Evolutionary conservation across 2,797 vertebrate genomes (phyloP).

Genomic region (Catostomus latipinnis): DNA sequence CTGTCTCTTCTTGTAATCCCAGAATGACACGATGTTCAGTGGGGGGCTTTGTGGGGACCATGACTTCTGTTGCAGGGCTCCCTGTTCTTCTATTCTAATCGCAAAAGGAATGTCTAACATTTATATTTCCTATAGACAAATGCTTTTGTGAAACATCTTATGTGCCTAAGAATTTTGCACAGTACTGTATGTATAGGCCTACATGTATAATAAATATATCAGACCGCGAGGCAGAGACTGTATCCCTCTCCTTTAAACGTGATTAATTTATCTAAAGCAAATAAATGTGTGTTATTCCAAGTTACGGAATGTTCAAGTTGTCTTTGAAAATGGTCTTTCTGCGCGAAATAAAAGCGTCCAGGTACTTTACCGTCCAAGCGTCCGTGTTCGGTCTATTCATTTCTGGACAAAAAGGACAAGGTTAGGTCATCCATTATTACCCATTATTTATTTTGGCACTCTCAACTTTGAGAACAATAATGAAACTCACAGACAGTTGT

Average conservation of each 20-base stretch:
- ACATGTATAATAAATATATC: too few relatives aligned
- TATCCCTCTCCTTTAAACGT: not conserved
- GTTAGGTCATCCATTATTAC: conserved; percentile 67
- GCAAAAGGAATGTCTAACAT: too few relatives aligned
- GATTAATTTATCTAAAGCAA: not conserved
- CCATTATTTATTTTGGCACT: conserved; percentile 60
- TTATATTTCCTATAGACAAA: too few relatives aligned
- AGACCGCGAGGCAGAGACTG: not conserved
- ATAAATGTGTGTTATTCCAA: not conserved
- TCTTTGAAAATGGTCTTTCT: not conserved
- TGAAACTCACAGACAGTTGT: conserved; percentile 68
- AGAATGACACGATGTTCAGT: too few relatives aligned
- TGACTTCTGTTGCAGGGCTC: too few relatives aligned
- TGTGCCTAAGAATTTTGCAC: too few relatives aligned
- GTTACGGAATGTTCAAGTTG: conserved; percentile 2
- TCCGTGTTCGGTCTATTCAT: conserved; percentile 36
- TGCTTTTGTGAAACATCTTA: too few relatives aligned
- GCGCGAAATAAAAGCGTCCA: not conserved
- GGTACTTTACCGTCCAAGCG: conserved; percentile 34
- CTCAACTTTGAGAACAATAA: conserved; percentile 63
- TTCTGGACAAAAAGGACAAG: conserved; percentile 57
- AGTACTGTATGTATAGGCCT: too few relatives aligned
- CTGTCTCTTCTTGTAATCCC: too few relatives aligned
- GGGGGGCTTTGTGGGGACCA: too few relatives aligned
- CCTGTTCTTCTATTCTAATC: too few relatives aligned